Evolutionary conservation across 2,797 vertebrate genomes (phyloP), one percentile per base, ranked within the genome.

Genomic region (Loriculus beryllinus): DNA sequence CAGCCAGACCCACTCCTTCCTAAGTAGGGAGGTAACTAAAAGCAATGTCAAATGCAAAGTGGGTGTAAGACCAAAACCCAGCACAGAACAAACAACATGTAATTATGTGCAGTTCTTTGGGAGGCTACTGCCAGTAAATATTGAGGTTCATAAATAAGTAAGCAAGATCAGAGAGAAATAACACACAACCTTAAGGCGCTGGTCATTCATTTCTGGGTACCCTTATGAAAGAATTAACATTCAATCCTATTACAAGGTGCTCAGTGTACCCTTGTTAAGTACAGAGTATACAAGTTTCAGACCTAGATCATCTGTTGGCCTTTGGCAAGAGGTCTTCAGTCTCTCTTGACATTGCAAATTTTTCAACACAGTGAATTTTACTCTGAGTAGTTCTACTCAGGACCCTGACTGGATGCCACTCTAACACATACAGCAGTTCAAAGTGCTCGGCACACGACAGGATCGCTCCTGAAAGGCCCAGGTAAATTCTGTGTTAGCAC

Each of bases 131-230:
- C 10, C 74, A 60, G 18, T 63, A 92, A 92, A 93, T 42, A 52
- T 1, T 33, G 31, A 85, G 16, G 25, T 82, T 82, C 68, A 80
- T 43, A 45, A 3, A n/a, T 37, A 92, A 72, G 31, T 78, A 84
- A 95, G 78, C 17, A 39, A 81, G 39, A 81, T 37, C 49, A 76
- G 49, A 68, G 17, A 23, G 47, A 88, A 90, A 62, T 51, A 92
- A 77, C 26, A 48, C 11, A 43, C 5, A 43, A 13, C 18, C 6
- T 57, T 54, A 77, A 51, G 33, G 14, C 45, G 65, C 6, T 51
- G 8, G 19, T 69, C 63, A 90, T 57, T 75, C 3, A 78, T 51
- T 75, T 83, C 43, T 56, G 39, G 12, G 10, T 37, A 78, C 11
- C 9, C 82, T 86, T 71, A 84, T 86, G 14, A 35, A 82, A 79